Conservation (phyloP, 2,797 vertebrate genomes). For the Cetoscarus ocellatus region DNA sequence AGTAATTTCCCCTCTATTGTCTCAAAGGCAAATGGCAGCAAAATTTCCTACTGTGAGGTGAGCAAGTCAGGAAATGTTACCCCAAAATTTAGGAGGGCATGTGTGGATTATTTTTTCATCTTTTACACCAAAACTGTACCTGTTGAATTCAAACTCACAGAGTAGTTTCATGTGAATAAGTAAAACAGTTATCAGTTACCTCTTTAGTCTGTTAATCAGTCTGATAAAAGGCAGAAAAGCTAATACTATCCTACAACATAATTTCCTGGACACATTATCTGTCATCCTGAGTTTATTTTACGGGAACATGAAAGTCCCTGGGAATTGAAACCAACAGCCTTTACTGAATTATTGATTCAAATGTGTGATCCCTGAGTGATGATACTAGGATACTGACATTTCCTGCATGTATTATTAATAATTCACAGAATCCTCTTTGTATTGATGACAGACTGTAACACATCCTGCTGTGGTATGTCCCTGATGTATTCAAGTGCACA, state of each 20-base stretch:
- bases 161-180: neutral
- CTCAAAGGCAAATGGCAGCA: too few relatives aligned
- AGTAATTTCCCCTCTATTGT: too few relatives aligned
- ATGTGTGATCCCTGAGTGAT: constrained; percentile 51
- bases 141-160: neutral
- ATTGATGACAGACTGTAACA: constrained; percentile 58
- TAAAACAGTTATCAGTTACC: neutral
- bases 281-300: constrained; percentile 17
- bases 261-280: constrained; percentile 31
- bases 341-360: constrained; percentile 65
- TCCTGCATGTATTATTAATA: constrained; percentile 63
- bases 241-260: neutral
- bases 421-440: constrained; percentile 64
- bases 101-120: too few relatives aligned
- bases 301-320: constrained; percentile 31
- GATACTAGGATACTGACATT: constrained; percentile 42
- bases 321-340: constrained; percentile 47
- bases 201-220: neutral
- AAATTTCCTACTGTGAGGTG: too few relatives aligned
- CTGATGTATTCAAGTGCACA: constrained; percentile 30
- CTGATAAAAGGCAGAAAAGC: neutral
- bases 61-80: too few relatives aligned
- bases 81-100: too few relatives aligned
- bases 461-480: constrained; percentile 48
- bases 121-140: too few relatives aligned